Evolutionary conservation across 2,888 invertebrate genomes (phyloP), one percentile per base, ranked within the genome.

Genomic region (Apodemia duryi): DNA sequence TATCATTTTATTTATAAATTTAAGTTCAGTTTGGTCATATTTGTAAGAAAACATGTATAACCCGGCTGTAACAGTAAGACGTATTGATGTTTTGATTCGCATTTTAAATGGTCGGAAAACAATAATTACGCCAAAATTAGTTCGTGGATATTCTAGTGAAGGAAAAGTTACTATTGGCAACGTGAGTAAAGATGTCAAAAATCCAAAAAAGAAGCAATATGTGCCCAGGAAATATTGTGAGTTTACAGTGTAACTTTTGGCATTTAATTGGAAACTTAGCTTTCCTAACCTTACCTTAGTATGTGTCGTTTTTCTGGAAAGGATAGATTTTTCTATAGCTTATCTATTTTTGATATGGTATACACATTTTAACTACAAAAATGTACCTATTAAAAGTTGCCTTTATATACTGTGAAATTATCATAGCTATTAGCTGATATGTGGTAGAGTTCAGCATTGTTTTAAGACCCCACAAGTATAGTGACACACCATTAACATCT

Each of bases 211-310:
- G 79, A 94, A 95, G 2, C 96, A 97, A 91, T 94, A 96, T 81
- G 97, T 98, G n/a, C 98, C 98, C 9, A 89, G 93, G 74, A 95
- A 95, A 75, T 97, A 96, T 81, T 91, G 97, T 97, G 92, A 95
- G 95, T 70, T 77, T 77, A 76, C 77, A 49, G 21, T 72, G 64
- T 62, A 43, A 57, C 64, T 64, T 28, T 41, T 69, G 28, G 21
- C 10, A 6, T 9, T 9, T 54, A 5, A 32, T n/a, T 13, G 13
- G 46, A 13, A 49, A 49, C n/a, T 49, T 49, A 49, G 46, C 4
- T 49, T 6, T 49, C 13, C 13, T 49, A n/a, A 49, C 10, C 13
- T 49, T 43, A 11, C 3, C 43, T 43, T 43, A 43, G 11, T 11
- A 43, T 11, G 43, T 41, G 41, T 2, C 41, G 7, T 41, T 41